phyloP scores from a whole-genome alignment of 2,888 invertebrate species.

The Dolichopus griseipennis region DNA sequence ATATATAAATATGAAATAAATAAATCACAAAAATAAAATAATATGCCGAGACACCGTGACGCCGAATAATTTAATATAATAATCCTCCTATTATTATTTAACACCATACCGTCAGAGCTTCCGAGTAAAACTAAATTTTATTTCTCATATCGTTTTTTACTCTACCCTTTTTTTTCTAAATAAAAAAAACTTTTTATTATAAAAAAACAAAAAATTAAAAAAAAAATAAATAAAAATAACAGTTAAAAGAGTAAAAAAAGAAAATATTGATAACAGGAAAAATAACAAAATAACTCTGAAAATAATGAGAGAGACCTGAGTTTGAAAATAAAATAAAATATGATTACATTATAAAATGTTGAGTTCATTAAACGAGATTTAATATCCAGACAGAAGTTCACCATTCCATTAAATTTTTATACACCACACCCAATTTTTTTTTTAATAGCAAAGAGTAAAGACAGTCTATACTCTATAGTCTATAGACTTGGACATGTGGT shows the following conservation, averaged over 20 bases:
- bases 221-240: not conserved
- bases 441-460: too few relatives aligned
- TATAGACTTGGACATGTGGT: too few relatives aligned
- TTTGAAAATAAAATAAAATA: too few relatives aligned
- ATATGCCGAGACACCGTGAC: not conserved
- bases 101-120: not conserved
- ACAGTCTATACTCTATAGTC: too few relatives aligned
- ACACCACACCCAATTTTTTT: too few relatives aligned
- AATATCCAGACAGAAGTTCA: not conserved
- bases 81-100: not conserved
- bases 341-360: too few relatives aligned
- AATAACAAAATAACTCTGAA: not conserved
- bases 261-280: not conserved
- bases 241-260: not conserved
- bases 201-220: not conserved
- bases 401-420: not conserved
- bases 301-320: not conserved
- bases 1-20: not conserved
- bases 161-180: not conserved
- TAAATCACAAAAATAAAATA: not conserved
- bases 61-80: not conserved
- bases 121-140: constrained; percentile 3
- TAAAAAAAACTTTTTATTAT: not conserved
- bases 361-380: not conserved
- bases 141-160: not conserved